phyloP scores from a whole-genome alignment of 2,888 invertebrate genomes.

The Corbicula japonica region DNA sequence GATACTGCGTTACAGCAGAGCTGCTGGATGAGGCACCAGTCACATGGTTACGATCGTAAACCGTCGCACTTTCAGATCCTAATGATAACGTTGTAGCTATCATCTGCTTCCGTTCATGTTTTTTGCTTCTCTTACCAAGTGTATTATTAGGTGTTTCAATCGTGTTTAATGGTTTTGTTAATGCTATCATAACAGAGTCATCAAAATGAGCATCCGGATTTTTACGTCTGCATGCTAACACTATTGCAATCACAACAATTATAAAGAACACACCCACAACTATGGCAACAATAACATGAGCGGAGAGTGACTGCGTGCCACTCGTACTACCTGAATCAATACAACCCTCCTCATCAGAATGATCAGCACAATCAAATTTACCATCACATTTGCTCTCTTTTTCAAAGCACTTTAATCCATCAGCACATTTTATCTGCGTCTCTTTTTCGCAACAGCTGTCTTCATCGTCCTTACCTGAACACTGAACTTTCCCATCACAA shows the following conservation, averaged over 20 bases:
- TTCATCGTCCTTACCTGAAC: conserved; percentile 73
- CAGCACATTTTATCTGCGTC: conserved; percentile 80
- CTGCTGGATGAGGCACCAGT: conserved; percentile 91
- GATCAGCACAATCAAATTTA: conserved; percentile 77
- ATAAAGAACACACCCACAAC: conserved; percentile 88
- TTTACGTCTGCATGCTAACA: conserved; percentile 82
- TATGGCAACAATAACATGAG: conserved; percentile 86
- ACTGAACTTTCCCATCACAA: conserved; percentile 77
- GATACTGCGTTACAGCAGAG: conserved; percentile 88
- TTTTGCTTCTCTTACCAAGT: conserved; percentile 74
- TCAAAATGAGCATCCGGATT: conserved; percentile 71
- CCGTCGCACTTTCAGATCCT: conserved; percentile 76
- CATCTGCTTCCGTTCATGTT: conserved; percentile 65
- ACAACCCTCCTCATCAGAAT: conserved; percentile 57
- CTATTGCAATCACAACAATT: conserved; percentile 87
- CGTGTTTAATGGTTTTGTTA: conserved; percentile 81
- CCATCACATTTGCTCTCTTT: conserved; percentile 77
- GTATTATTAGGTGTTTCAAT: conserved; percentile 77
- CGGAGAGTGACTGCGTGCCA: conserved; percentile 66
- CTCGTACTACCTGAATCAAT: conserved; percentile 26
- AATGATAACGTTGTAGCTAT: conserved; percentile 75
- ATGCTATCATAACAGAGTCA: conserved; percentile 77
- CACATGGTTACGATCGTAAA: conserved; percentile 90
- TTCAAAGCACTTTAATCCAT: conserved; percentile 74
- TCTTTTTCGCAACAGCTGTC: conserved; percentile 79